Evolutionary conservation across 2,888 invertebrate species (phyloP).

Genomic region (Leuctra nigra): DNA sequence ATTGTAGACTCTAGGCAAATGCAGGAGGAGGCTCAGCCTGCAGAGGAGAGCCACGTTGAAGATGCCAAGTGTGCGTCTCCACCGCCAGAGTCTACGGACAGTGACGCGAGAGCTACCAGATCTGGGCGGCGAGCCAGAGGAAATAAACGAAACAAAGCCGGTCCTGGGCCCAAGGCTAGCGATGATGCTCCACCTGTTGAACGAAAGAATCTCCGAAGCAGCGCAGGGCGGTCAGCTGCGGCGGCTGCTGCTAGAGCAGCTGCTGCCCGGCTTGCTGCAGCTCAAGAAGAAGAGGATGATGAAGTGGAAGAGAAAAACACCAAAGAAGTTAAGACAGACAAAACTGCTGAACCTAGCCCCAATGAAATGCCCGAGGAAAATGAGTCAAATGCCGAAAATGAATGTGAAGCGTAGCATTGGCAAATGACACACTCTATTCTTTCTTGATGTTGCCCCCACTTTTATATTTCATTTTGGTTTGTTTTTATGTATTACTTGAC

Average conservation of each 20-base stretch:
- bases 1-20: neutral
- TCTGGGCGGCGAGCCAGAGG: constrained; percentile 39
- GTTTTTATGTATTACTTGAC: constrained; percentile 28
- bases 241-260: constrained; percentile 47
- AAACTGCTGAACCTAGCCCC: constrained; percentile 16
- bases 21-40: neutral
- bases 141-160: constrained; percentile 26
- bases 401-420: constrained; percentile 26
- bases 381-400: constrained; percentile 15
- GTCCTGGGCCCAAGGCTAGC: constrained; percentile 33
- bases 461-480: constrained; percentile 23
- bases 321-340: constrained; percentile 21
- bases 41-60: constrained; percentile 2
- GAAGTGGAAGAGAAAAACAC: constrained; percentile 17
- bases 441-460: constrained; percentile 22
- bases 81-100: neutral
- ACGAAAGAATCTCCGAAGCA: constrained; percentile 52
- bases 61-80: neutral
- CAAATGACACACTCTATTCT: constrained; percentile 24
- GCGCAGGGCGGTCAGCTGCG: constrained; percentile 61
- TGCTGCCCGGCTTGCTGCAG: constrained; percentile 41
- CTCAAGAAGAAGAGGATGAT: constrained; percentile 7
- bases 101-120: constrained; percentile 33
- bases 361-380: constrained; percentile 16
- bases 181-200: constrained; percentile 50